Percentiles rank a stretch among this genome's conserved stretches.
Evolutionary conservation across 2,113 vertebrate genomes (phyloP).

Genomic region (Eira barbara): DNA sequence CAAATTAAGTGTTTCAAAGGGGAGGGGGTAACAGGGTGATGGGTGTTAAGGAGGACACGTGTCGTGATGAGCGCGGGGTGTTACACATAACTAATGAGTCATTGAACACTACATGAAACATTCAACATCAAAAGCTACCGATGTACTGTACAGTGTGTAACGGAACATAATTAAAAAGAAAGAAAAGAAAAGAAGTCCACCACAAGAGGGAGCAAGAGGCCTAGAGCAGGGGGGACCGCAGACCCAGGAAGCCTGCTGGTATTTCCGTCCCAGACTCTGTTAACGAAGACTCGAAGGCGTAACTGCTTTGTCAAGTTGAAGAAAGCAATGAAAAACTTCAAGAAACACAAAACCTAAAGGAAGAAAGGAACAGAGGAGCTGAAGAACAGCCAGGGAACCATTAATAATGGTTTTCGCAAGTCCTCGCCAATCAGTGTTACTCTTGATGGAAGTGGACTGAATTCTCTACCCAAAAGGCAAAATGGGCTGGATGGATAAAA

Average conservation of each 20-base stretch:
- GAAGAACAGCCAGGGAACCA: neutral
- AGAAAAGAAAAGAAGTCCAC: neutral
- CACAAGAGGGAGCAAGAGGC: neutral
- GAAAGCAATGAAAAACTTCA: neutral
- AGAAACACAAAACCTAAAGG: neutral
- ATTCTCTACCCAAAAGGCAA: neutral
- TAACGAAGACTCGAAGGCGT: neutral
- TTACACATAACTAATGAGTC: no score
- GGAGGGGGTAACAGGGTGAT: no score
- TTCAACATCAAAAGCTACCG: no score
- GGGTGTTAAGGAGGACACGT: no score
- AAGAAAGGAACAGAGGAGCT: neutral
- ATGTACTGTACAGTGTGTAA: no score
- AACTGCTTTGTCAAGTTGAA: neutral
- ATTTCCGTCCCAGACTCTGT: neutral
- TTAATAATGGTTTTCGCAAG: neutral
- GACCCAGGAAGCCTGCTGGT: neutral
- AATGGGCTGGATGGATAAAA: neutral
- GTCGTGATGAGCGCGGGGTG: no score
- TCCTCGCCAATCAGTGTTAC: neutral
- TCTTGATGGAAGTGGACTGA: neutral
- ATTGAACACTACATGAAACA: no score
- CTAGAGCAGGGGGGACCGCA: neutral
- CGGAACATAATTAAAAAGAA: no score
- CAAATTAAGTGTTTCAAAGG: no score